Percentiles rank a stretch among this genome's conserved stretches.
Conservation (phyloP, 2,797 vertebrate species). For the Nannoperca australis region DNA sequence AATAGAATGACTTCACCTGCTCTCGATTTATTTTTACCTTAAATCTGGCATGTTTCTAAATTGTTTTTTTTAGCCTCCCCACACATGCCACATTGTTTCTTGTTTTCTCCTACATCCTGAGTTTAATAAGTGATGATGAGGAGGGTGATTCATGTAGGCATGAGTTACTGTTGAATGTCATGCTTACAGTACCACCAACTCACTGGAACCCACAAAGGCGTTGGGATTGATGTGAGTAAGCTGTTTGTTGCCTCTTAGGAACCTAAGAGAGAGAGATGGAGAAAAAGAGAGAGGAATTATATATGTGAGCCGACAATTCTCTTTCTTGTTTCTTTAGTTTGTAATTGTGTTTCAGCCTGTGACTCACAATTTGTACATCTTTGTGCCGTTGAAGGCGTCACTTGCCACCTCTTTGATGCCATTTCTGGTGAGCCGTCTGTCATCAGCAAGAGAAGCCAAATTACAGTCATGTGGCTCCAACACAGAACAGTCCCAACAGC, state of each 20-base stretch:
- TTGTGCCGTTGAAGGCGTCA: slow-evolving; percentile 86
- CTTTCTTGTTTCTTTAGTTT: slow-evolving; percentile 34
- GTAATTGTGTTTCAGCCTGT: slow-evolving; percentile 46
- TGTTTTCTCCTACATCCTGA: slow-evolving; percentile 46
- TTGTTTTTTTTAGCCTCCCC: slow-evolving; percentile 2
- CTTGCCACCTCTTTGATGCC: slow-evolving; percentile 84
- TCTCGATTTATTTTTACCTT: slow-evolving; percentile 42
- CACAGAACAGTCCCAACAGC: slow-evolving; percentile 48
- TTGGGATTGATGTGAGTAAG: slow-evolving; percentile 80
- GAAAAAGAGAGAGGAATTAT: slow-evolving; percentile 31
- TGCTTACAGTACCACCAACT: slow-evolving; percentile 86
- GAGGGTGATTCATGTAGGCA: slow-evolving; percentile 59
- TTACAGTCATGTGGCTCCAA: slow-evolving; percentile 53
- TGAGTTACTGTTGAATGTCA: slow-evolving; percentile 63
- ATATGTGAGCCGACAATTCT: slow-evolving; percentile 4
- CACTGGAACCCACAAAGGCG: slow-evolving; percentile 85
- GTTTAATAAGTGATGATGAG: slow-evolving; percentile 44
- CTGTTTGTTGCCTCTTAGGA: slow-evolving; percentile 79
- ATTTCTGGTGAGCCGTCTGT: slow-evolving; percentile 86
- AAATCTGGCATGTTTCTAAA: slow-evolving; percentile 30
- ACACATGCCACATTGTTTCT: slow-evolving; percentile 26
- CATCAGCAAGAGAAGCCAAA: slow-evolving; percentile 70
- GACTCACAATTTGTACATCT: slow-evolving; percentile 86
- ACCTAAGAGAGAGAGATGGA: slow-evolving; percentile 59
- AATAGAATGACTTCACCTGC: slow-evolving; percentile 9